Evolutionary conservation across 2,888 invertebrate genomes (phyloP).

Genomic region (Malthinus seriepunctatus): DNA sequence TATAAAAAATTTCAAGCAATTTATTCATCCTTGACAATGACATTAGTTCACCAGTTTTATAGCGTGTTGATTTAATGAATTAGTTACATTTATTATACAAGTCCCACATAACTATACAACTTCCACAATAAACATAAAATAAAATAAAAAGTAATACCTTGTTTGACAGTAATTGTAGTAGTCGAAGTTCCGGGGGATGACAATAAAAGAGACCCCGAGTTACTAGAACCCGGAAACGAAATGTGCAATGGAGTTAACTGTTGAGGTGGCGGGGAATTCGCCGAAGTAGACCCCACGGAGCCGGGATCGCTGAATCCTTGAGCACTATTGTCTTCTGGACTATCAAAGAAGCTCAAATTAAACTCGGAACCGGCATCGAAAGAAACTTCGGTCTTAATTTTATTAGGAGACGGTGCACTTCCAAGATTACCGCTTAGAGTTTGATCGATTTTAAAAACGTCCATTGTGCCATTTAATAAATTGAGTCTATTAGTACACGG

Average conservation of each 20-base stretch:
- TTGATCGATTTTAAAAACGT: slow-evolving; percentile 73
- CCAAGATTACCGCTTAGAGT: slow-evolving; percentile 66
- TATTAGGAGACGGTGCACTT: slow-evolving; percentile 63
- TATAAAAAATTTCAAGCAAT: not conserved
- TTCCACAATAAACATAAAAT: not conserved
- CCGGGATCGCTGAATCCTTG: slow-evolving; percentile 71
- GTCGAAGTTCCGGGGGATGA: slow-evolving; percentile 45
- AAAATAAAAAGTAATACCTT: slow-evolving; percentile 44
- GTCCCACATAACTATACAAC: not conserved
- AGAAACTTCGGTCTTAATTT: slow-evolving; percentile 66
- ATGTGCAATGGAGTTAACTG: slow-evolving; percentile 44
- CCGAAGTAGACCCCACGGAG: slow-evolving; percentile 63
- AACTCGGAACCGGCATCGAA: slow-evolving; percentile 79
- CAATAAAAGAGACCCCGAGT: slow-evolving; percentile 43
- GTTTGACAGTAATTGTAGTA: slow-evolving; percentile 46
- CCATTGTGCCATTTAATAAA: slow-evolving; percentile 57
- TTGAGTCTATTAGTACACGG: slow-evolving; percentile 17
- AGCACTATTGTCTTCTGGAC: slow-evolving; percentile 67
- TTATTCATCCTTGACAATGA: slow-evolving; percentile 3
- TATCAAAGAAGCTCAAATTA: slow-evolving; percentile 80
- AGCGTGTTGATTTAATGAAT: no score
- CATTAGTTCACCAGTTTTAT: not conserved
- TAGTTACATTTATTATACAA: no score
- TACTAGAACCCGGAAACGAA: slow-evolving; percentile 43
- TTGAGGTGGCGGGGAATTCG: slow-evolving; percentile 51